phyloP scores from a whole-genome alignment of 2,888 invertebrate genomes.

The Fabriciana adippe region DNA sequence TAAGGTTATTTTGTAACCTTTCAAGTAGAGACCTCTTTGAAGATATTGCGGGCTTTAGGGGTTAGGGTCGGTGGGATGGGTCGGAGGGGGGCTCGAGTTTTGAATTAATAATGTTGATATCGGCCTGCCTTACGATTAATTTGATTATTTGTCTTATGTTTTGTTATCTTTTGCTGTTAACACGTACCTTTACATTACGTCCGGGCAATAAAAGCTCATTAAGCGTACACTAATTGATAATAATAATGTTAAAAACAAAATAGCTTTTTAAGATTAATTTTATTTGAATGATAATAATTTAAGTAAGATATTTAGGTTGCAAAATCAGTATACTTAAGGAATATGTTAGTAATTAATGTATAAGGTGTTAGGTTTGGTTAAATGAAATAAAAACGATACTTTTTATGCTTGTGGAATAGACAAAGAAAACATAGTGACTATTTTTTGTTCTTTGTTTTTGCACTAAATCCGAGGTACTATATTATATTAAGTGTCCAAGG shows the following conservation, averaged over 20 bases:
- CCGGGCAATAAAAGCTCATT: conserved; percentile 16
- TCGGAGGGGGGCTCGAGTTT: conserved; percentile 57
- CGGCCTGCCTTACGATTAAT: conserved; percentile 76
- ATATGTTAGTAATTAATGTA: neutral
- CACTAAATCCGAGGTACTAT: too few relatives aligned
- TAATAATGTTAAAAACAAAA: conserved; percentile 7
- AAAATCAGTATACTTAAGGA: neutral
- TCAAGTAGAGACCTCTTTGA: conserved; percentile 58
- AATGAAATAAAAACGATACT: too few relatives aligned
- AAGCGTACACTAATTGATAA: conserved; percentile 9
- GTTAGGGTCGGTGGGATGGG: conserved; percentile 45
- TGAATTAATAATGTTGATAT: conserved; percentile 82
- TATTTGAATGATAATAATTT: neutral
- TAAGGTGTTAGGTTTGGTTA: too few relatives aligned
- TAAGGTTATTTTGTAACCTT: conserved; percentile 47
- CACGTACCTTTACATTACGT: conserved; percentile 29
- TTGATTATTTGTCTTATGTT: conserved; percentile 76
- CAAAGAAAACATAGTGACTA: too few relatives aligned
- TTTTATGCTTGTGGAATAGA: too few relatives aligned
- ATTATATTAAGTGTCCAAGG: too few relatives aligned
- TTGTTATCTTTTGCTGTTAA: conserved; percentile 39
- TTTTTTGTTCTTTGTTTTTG: too few relatives aligned
- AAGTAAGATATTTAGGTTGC: neutral
- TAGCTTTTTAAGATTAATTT: neutral
- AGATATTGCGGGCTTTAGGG: conserved; percentile 53